Conservation (phyloP, 23 tunicate species). For the Styela clava region DNA sequence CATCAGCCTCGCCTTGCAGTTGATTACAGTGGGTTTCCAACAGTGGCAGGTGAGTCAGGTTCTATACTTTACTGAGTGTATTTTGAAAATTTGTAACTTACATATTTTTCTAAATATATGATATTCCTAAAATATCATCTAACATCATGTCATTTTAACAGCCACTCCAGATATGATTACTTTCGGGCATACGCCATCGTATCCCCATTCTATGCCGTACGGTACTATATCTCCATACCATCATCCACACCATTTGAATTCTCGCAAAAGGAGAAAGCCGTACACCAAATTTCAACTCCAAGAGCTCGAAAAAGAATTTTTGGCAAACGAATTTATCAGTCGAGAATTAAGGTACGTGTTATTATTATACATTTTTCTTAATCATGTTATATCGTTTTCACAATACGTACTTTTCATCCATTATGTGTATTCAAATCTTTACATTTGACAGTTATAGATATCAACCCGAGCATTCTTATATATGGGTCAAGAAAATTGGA, state of each 20-base stretch:
- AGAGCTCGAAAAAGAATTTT: slow-evolving; percentile 91
- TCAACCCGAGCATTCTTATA: no score
- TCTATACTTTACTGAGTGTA: no score
- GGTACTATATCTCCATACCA: slow-evolving; percentile 1
- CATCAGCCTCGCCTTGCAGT: neutral
- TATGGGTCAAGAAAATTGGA: no score
- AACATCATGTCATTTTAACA: neutral
- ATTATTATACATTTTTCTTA: neutral
- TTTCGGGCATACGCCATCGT: slow-evolving; percentile 13
- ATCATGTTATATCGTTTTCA: neutral
- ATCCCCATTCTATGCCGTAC: slow-evolving; percentile 16
- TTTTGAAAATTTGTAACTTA: no score
- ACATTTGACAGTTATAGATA: no score
- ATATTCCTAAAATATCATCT: no score
- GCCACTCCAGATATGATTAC: slow-evolving; percentile 24
- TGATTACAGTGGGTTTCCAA: neutral
- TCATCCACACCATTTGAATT: slow-evolving; percentile 1
- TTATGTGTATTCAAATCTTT: no score
- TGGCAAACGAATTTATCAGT: slow-evolving; percentile 91
- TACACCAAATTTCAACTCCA: slow-evolving; percentile 91
- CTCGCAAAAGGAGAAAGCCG: slow-evolving; percentile 75
- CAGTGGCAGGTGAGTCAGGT: neutral
- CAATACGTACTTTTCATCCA: neutral
- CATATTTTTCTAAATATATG: no score
- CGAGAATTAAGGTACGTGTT: slow-evolving; percentile 76